Evolutionary conservation across 2,888 invertebrate species (phyloP), one percentile per base, ranked within the genome.

Genomic region (Charanyca ferruginea): DNA sequence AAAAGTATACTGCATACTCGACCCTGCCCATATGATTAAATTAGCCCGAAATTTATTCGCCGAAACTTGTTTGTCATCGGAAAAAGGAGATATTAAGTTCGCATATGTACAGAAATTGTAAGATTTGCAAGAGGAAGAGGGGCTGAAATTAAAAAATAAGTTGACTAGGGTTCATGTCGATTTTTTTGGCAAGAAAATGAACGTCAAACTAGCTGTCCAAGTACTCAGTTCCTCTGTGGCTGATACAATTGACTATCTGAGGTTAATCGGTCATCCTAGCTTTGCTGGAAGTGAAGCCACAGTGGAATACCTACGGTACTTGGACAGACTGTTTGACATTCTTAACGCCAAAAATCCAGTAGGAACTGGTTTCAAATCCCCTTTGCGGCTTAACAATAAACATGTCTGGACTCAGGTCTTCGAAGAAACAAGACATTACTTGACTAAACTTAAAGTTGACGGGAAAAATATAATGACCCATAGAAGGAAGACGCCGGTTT

Each of bases 51-150:
- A n/a, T n/a, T n/a, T n/a, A n/a, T n/a, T n/a, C n/a, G n/a, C n/a
- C n/a, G n/a, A n/a, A n/a, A n/a, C n/a, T 54, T 57, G 32, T 59
- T 62, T 48, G 28, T 44, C 28, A 44, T 28, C 55, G 44, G 28
- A 20, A 20, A 55, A 55, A 44, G 44, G 44, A 20, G 28, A 55
- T 45, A 55, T 55, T 55, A 44, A 44, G 20, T 44, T 44, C 44
- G 28, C 54, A 44, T 55, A 55, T 16, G 20, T 54, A 48, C 23
- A 49, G 16, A 48, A 59, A 59, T 49, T 62, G 23, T 48, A 60
- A 35, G 25, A 70, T 20, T 49, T 73, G 20, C 77, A 76, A 57
- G 67, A 73, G 20, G 20, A 65, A 62, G 65, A 77, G 52, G 71
- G 73, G 23, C 54, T 74, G 8, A 74, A 63, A 63, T 63, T 63